phyloP scores from a whole-genome alignment of 2,113 vertebrate species.

The Ondatra zibethicus region DNA sequence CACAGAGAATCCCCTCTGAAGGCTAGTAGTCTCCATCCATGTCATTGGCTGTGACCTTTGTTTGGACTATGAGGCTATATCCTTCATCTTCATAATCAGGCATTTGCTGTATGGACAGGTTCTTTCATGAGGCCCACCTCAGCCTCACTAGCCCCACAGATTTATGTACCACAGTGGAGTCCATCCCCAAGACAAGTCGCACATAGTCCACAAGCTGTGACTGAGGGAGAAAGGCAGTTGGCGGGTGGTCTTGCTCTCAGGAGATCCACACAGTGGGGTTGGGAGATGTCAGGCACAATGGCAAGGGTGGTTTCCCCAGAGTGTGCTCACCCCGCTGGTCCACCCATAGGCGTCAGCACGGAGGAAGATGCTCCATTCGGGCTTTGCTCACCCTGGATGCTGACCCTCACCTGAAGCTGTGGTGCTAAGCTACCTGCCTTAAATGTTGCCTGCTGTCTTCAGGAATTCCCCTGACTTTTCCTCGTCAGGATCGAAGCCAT shows the following conservation, averaged over 20 bases:
- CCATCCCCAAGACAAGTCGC: neutral
- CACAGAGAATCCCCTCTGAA: neutral
- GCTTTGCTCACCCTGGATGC: neutral
- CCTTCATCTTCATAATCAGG: neutral
- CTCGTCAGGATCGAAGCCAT: neutral
- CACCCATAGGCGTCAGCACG: neutral
- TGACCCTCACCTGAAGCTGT: neutral
- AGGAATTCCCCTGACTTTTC: neutral
- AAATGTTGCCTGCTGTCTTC: neutral
- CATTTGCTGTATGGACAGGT: neutral
- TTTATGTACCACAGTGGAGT: neutral
- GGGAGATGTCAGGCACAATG: neutral
- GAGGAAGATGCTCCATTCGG: neutral
- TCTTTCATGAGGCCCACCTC: neutral
- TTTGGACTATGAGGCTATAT: neutral
- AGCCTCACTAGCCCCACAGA: neutral
- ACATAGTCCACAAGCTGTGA: neutral
- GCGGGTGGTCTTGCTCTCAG: neutral
- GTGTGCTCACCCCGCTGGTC: neutral
- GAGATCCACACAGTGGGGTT: neutral
- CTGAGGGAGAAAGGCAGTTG: neutral
- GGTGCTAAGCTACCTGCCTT: neutral
- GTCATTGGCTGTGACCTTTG: neutral
- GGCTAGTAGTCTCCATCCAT: neutral
- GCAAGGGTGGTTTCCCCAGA: neutral